These are phyloP conservation scores for Boloria selene DNA, from an alignment of 2,888 invertebrate genomes.

Conservation along the genomic window DNA sequence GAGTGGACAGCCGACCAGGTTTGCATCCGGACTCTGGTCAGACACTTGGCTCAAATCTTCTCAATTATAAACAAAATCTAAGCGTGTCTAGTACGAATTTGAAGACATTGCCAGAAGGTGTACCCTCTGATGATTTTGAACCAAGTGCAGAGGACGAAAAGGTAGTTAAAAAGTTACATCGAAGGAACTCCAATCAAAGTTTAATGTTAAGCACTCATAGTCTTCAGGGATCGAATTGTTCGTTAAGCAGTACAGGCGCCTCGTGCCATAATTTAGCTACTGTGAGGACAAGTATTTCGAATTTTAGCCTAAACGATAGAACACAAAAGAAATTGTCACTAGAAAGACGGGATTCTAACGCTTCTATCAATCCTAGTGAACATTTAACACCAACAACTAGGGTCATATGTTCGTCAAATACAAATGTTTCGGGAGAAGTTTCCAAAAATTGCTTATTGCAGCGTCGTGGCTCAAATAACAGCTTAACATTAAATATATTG, in stretches of 20 bases:
- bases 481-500: slow-evolving; percentile 89
- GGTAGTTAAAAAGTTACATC: slow-evolving; percentile 74
- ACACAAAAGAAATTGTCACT: slow-evolving; percentile 85
- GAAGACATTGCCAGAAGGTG: slow-evolving; percentile 87
- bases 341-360: slow-evolving; percentile 93
- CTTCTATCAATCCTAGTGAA: slow-evolving; percentile 87
- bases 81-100: slow-evolving; percentile 87
- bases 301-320: slow-evolving; percentile 70
- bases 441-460: slow-evolving; percentile 86
- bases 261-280: slow-evolving; percentile 72
- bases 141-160: slow-evolving; percentile 72
- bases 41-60: slow-evolving; percentile 79
- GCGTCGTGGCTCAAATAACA: slow-evolving; percentile 92
- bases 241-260: slow-evolving; percentile 69
- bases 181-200: slow-evolving; percentile 84
- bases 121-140: slow-evolving; percentile 85
- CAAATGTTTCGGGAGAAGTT: slow-evolving; percentile 64
- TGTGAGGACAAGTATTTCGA: slow-evolving; percentile 73
- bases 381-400: slow-evolving; percentile 67
- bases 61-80: slow-evolving; percentile 83
- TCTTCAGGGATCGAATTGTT: slow-evolving; percentile 80
- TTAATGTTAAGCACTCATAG: slow-evolving; percentile 81
- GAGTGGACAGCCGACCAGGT: slow-evolving; percentile 51
- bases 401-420: slow-evolving; percentile 78
- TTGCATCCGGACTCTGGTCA: slow-evolving; percentile 59